Base-by-base conservation (phyloP, 1,140 invertebrate species). In the Dolichoris vasculosae region DNA sequence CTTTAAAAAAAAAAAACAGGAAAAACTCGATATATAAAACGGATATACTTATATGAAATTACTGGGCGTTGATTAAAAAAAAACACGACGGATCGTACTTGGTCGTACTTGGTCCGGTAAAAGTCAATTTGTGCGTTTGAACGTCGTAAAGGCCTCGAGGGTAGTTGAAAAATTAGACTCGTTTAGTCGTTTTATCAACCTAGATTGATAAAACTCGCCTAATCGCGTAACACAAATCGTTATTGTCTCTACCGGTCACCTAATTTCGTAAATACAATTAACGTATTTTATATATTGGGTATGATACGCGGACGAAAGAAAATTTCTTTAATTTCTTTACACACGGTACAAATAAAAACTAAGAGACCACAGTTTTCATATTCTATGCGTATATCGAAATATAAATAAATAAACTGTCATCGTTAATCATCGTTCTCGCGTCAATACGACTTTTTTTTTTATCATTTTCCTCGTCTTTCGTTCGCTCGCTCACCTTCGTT, bases 381-480 rank as follows among this genome's bases (percentile, higher is more conserved):
- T 40, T 82, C 48, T 40, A 75, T 59, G 38, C 23, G 17, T 76
- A 43, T 46, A 83, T 63, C 30, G 26, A 4, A 32, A 46, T 35
- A 48, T 48, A 82, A 75, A 83, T 77, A 77, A 77, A 77, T 67
- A 73, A 55, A 77, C 40, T 83, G 20, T 46, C 48, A 83, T 83
- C 26, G 38, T 84, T 78, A 77, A 9, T 46, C 48, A 83, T 83
- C 26, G 38, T 84, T 78, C 63, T 84, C 75, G 82, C 82, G 75
- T 77, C 84, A 69, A 85, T 84, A 86, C 76, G 86, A 86, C 81
- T 77, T 69, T 63, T n/a, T n/a, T n/a, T n/a, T n/a, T n/a, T n/a
- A n/a, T 73, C 20, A 69, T 86, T 26, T 86, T 77, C 20, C 59
- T 67, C 40, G 20, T 51, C 35, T 73, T 20, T 46, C 13, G 59